These are phyloP conservation scores for Myripristis jacobus DNA, from an alignment of 2,797 vertebrate genomes.

Conservation along the genomic window DNA sequence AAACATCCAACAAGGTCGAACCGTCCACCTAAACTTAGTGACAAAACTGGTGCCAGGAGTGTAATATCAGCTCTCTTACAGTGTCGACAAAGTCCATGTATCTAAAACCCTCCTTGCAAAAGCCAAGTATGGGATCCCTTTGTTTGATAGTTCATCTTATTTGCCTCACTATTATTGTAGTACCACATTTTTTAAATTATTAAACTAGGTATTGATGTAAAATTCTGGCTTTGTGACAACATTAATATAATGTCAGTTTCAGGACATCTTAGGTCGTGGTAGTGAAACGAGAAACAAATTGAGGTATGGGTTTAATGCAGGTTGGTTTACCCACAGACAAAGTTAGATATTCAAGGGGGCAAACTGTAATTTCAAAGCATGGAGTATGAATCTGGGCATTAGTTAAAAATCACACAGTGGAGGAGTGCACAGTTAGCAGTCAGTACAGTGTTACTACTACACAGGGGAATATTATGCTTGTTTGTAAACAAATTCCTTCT, in stretches of 20 bases:
- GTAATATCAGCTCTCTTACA: too few species aligned
- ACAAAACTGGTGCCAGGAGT: too few species aligned
- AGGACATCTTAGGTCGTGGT: neutral
- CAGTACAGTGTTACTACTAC: neutral
- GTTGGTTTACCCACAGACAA: neutral
- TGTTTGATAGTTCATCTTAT: too few species aligned
- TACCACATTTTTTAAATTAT: too few species aligned
- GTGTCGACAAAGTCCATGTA: too few species aligned
- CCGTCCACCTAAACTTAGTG: too few species aligned
- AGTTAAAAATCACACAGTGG: neutral
- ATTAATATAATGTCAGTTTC: neutral
- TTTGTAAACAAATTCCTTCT: neutral
- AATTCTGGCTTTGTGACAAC: too few species aligned
- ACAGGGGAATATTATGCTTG: neutral
- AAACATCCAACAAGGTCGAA: too few species aligned
- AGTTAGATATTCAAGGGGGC: neutral
- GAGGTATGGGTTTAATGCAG: neutral
- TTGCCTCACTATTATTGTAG: too few species aligned
- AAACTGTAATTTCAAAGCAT: neutral
- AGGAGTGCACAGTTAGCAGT: neutral
- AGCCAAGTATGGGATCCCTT: too few species aligned
- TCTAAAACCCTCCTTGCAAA: too few species aligned
- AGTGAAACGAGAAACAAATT: neutral
- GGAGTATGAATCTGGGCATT: neutral
- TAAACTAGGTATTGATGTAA: too few species aligned